A percentile compares a stretch with the other conserved stretches of the same genome.
phyloP scores from a whole-genome alignment of 2,888 invertebrate species.

The Oscheius onirici region DNA sequence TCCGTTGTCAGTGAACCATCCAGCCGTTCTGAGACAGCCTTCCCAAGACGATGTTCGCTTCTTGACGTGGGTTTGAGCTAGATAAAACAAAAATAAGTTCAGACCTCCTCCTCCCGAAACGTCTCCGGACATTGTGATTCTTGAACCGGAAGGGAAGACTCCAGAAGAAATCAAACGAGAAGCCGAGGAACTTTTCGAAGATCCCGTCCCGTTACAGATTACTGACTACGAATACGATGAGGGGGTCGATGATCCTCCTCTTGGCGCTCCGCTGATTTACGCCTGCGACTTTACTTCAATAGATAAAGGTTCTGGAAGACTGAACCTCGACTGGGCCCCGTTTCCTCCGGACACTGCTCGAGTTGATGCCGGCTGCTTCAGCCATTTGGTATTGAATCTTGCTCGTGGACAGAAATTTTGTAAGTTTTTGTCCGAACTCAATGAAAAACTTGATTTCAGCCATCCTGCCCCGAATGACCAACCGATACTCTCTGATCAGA shows the following conservation, averaged over 20 bases:
- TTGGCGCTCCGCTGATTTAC: constrained; percentile 2
- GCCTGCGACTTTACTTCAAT: constrained; percentile 11
- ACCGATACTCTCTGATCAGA: not conserved
- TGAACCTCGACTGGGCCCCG: not conserved
- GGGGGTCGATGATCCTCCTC: not conserved
- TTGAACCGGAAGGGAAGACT: not conserved
- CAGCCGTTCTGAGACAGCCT: too few species aligned
- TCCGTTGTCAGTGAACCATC: too few species aligned
- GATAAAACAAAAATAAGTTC: too few species aligned
- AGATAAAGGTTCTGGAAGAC: not conserved
- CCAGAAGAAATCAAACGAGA: not conserved
- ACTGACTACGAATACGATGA: constrained; percentile 15
- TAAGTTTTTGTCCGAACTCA: too few species aligned
- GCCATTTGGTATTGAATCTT: not conserved
- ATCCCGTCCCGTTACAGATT: not conserved
- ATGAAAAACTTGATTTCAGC: not conserved
- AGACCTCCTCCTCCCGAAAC: not conserved
- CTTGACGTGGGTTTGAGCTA: too few species aligned
- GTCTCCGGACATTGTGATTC: not conserved
- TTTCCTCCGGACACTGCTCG: constrained; percentile 6
- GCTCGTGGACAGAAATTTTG: not conserved
- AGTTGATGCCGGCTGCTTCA: constrained; percentile 2
- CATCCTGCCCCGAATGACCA: constrained; percentile 5
- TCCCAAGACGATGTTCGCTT: too few species aligned
- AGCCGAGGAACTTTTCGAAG: not conserved